phyloP scores from a whole-genome alignment of 1,140 invertebrate species.

The Lucilia sericata region DNA sequence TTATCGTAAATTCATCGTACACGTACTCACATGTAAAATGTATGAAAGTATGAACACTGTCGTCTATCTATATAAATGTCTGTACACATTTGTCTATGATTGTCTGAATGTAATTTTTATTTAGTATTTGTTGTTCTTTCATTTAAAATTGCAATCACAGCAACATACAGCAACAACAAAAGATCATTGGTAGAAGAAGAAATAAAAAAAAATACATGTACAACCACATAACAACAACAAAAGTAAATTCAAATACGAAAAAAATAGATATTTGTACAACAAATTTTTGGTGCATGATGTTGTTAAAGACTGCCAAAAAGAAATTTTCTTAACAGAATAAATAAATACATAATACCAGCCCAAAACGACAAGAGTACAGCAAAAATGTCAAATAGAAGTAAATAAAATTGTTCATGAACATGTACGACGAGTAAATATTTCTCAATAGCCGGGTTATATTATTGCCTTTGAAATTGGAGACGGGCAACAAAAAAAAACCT shows the following conservation, averaged over 20 bases:
- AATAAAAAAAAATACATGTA: background rate
- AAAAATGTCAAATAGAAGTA: background rate
- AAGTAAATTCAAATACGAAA: too few relatives aligned
- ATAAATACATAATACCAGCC: background rate
- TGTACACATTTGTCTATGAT: background rate
- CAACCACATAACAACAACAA: background rate
- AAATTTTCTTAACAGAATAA: background rate
- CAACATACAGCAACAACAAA: background rate
- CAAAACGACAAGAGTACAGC: background rate
- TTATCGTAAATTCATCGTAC: slow-evolving; percentile 17
- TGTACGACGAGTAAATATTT: background rate
- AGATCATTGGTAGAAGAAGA: background rate
- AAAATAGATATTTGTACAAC: background rate
- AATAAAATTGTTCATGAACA: background rate
- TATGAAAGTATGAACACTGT: background rate
- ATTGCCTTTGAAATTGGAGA: background rate
- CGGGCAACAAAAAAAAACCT: background rate
- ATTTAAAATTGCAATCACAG: slow-evolving; percentile 17
- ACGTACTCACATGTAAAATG: background rate
- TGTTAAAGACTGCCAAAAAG: slow-evolving; percentile 2
- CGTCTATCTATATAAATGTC: background rate
- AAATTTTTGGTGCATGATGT: slow-evolving; percentile 19
- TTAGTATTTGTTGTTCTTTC: background rate
- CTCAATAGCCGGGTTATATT: background rate
- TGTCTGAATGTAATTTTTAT: background rate